phyloP scores from a whole-genome alignment of 2,888 invertebrate species.

The Eupelmus urozonus region DNA sequence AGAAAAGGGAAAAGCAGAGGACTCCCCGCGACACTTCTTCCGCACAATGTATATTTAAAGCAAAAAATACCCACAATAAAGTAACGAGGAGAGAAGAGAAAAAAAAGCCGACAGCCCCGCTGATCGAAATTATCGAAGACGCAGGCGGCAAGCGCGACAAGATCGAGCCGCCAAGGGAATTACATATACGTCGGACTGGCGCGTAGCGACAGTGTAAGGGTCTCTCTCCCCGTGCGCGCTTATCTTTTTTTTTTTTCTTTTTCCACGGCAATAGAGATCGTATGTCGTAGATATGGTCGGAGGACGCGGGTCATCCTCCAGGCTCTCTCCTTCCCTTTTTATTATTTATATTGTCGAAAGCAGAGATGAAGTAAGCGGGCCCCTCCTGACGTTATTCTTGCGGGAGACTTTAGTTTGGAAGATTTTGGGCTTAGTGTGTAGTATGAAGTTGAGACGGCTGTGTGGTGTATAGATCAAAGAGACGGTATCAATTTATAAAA shows the following conservation, averaged over 20 bases:
- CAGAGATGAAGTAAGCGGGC: neutral
- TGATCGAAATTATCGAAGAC: constrained; percentile 45
- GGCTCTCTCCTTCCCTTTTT: neutral
- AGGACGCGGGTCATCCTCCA: neutral
- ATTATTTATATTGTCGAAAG: constrained; percentile 22
- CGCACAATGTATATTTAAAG: constrained; percentile 15
- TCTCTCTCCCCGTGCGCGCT: constrained; percentile 1
- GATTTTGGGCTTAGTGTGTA: no score
- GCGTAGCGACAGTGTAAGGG: neutral
- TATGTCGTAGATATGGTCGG: neutral
- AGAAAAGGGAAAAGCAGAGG: neutral
- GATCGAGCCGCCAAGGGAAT: constrained; percentile 34
- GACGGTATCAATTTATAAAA: no score
- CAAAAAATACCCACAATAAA: constrained; percentile 25
- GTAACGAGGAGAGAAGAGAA: neutral
- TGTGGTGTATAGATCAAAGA: no score
- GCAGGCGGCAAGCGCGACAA: constrained; percentile 25
- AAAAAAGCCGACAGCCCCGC: constrained; percentile 17
- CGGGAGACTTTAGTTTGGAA: neutral
- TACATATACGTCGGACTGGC: constrained; percentile 14
- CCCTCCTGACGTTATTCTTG: neutral
- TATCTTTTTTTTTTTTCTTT: constrained; percentile 6
- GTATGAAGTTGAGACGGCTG: no score
- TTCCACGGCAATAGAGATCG: constrained; percentile 1
- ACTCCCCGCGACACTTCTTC: neutral